Evolutionary conservation across 2,797 vertebrate species (phyloP).

Genomic region (Scolopax bukidnonensis): DNA sequence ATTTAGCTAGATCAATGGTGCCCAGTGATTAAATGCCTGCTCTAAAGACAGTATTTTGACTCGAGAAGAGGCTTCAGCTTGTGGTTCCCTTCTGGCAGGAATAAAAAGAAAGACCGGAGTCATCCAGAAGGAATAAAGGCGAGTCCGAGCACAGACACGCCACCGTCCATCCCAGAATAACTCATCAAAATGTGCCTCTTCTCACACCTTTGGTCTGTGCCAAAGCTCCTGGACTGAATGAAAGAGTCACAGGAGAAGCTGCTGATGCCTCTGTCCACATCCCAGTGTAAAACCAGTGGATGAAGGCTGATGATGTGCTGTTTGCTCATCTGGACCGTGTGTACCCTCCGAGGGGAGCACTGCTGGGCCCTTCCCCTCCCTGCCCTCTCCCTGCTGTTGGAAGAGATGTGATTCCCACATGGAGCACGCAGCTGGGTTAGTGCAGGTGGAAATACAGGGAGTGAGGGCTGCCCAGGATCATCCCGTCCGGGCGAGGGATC

Average conservation of each 20-base stretch:
- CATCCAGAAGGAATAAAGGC: neutral
- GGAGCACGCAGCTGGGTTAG: accelerated
- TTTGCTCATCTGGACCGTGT: accelerated
- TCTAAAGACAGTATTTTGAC: neutral
- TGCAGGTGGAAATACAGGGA: accelerated
- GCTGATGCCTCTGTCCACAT: neutral
- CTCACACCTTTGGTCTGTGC: neutral
- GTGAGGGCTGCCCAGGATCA: neutral
- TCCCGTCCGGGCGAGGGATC: accelerated
- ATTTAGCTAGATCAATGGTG: neutral
- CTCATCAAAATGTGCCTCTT: neutral
- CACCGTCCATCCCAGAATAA: neutral
- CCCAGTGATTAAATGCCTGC: neutral
- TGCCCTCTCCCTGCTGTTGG: neutral
- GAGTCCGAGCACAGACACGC: neutral
- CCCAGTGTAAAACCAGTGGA: neutral
- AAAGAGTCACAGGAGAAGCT: neutral
- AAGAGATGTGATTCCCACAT: neutral
- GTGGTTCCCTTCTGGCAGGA: neutral
- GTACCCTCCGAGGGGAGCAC: accelerated
- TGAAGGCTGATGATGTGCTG: accelerated
- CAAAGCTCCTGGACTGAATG: neutral
- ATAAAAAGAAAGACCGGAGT: neutral
- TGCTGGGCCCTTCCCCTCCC: accelerated
- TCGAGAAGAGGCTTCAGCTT: neutral